phyloP scores from a whole-genome alignment of 1,140 invertebrate species.

The Diorhabda sublineata region DNA sequence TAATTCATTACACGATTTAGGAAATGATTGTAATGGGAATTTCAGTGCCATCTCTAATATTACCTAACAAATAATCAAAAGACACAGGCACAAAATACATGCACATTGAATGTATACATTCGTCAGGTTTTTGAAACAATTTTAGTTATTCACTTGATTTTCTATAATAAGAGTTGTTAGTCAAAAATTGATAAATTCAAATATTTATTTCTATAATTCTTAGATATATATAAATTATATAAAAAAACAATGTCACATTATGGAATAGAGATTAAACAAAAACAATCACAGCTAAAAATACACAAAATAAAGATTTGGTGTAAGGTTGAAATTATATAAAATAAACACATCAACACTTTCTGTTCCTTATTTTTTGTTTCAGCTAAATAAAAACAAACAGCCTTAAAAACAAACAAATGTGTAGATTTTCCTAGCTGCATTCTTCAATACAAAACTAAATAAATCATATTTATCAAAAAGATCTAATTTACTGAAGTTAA shows the following conservation, averaged over 20 bases:
- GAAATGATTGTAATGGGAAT: too few relatives aligned
- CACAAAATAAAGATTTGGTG: conserved; percentile 28
- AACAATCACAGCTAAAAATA: conserved; percentile 41
- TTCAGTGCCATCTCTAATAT: too few relatives aligned
- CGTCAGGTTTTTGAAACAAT: neutral
- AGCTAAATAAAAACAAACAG: conserved; percentile 33
- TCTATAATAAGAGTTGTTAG: conserved; percentile 5
- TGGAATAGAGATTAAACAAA: conserved; percentile 17
- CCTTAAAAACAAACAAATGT: conserved; percentile 22
- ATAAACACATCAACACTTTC: conserved; percentile 16
- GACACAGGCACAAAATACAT: neutral
- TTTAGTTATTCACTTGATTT: conserved; percentile 5
- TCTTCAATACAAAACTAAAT: too few relatives aligned
- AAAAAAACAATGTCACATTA: conserved; percentile 19
- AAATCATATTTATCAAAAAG: too few relatives aligned
- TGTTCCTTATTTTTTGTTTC: conserved; percentile 16
- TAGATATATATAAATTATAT: conserved; percentile 18
- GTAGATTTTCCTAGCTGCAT: too few relatives aligned
- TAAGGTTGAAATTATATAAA: conserved; percentile 21
- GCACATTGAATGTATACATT: neutral
- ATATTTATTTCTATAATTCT: conserved; percentile 13
- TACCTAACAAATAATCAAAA: neutral
- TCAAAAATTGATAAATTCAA: conserved; percentile 11
- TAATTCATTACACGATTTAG: too few relatives aligned
- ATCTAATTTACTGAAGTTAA: too few relatives aligned